Base-by-base conservation (phyloP, 1,140 invertebrate genomes). In the Pectinophora gossypiella region DNA sequence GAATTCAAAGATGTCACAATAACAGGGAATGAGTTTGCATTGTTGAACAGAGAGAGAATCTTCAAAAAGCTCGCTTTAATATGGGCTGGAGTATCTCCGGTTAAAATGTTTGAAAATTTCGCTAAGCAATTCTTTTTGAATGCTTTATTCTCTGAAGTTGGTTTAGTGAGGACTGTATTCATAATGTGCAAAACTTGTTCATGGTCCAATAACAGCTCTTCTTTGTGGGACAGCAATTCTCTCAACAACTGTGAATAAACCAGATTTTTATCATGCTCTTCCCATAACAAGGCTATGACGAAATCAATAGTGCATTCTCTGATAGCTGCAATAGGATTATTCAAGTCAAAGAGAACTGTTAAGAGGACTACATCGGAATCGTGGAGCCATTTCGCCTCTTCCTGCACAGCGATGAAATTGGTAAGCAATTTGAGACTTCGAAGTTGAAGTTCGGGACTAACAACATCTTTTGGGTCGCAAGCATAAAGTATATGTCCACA, bases 191-290 rank as follows among this genome's bases (percentile, higher is more conserved):
- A 75, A 3, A 91, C 51, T 52, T 92, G 93, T 47, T 94, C 90
- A 52, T 87, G 71, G 61, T 94, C 93, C 38, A 93, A 64, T 21
- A 85, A 44, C 35, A 94, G 80, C 66, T 94, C 93, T 15, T 88
- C 70, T 20, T 68, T 76, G 15, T 89, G 83, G 6, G 55, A 55
- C 9, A 84, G 23, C 1, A 88, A 20, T 27, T 79, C 67, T 54
- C 72, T 61, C 27, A 79, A 51, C 59, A 81, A 56, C 40, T 81
- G 61, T 20, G 81, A 46, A 48, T 85, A 84, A 19, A 81, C 56
- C 4, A 64, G 16, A 15, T 64, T 76, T 51, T 68, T 76, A 44
- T 79, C 60, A 20, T 65, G 51, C 36, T 72, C 58, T 32, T 70
- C 60, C 40, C 62, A 52, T 3, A 83, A 43, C 19, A 87, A 48